Conservation (phyloP, 2,888 invertebrate species). For the Ophraella communa region DNA sequence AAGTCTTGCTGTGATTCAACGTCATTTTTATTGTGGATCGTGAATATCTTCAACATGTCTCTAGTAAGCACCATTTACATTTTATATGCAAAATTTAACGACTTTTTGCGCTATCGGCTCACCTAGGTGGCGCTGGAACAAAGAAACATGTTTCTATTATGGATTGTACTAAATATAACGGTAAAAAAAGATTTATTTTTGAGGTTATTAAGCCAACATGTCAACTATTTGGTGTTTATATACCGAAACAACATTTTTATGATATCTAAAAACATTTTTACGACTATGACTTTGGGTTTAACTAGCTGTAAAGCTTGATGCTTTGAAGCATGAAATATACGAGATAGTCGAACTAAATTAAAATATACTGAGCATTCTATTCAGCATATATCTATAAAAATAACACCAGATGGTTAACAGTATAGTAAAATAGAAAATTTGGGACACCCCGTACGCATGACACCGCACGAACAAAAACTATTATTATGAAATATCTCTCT, state of each 20-base stretch:
- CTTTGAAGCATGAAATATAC: no score
- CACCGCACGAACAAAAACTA: no score
- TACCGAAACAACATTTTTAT: constrained; percentile 5
- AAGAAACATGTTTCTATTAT: neutral
- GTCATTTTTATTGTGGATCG: constrained; percentile 45
- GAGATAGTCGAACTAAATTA: no score
- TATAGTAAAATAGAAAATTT: no score
- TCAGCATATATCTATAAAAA: no score
- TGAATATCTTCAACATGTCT: constrained; percentile 24
- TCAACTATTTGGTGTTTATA: constrained; percentile 1
- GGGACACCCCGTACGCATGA: no score
- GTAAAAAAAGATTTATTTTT: neutral
- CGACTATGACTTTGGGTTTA: neutral
- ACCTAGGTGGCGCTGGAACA: neutral
- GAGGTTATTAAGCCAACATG: constrained; percentile 10
- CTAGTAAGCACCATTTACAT: constrained; percentile 15
- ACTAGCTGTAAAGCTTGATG: no score
- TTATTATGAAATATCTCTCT: neutral
- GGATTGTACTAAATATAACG: neutral
- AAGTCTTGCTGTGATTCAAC: constrained; percentile 60
- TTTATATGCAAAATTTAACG: no score
- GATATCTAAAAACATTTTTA: constrained; percentile 1
- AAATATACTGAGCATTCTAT: no score
- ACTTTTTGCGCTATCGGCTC: no score
- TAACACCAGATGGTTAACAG: no score